These are phyloP conservation scores for Caenorhabditis remanei DNA, from an alignment of 1,140 invertebrate species.

Conservation along the genomic window DNA sequence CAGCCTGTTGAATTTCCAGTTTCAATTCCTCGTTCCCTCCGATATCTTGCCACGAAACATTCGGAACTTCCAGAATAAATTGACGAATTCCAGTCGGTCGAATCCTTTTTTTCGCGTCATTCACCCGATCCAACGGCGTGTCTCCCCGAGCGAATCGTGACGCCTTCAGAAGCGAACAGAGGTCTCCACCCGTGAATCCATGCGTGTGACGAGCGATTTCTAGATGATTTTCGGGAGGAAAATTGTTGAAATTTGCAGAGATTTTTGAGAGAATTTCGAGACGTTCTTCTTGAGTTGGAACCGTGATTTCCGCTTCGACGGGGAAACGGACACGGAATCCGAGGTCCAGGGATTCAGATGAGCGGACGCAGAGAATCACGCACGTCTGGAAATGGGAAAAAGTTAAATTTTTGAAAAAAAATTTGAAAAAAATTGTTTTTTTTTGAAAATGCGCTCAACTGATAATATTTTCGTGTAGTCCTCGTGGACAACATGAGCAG, in stretches of 20 bases:
- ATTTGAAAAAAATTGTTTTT: too few relatives aligned
- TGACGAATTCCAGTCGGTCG: conserved; percentile 70
- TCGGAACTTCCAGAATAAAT: conserved; percentile 71
- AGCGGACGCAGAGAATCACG: conserved; percentile 62
- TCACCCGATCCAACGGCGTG: conserved; percentile 23
- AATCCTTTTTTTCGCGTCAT: conserved; percentile 56
- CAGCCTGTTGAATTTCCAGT: conserved; percentile 87
- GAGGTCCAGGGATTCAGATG: conserved; percentile 64
- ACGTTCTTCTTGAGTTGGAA: conserved; percentile 67
- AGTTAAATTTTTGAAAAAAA: background rate
- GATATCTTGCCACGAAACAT: conserved; percentile 87
- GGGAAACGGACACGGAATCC: conserved; percentile 65
- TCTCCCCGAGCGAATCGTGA: background rate
- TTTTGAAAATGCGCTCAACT: too few relatives aligned
- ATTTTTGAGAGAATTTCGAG: conserved; percentile 64
- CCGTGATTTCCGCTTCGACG: conserved; percentile 67
- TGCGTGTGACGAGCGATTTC: conserved; percentile 65
- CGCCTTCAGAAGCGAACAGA: conserved; percentile 55
- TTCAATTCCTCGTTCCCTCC: conserved; percentile 91
- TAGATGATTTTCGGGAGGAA: background rate
- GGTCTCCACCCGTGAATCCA: conserved; percentile 71
- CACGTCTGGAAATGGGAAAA: conserved; percentile 8
- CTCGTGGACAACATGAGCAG: too few relatives aligned
- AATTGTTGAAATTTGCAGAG: conserved; percentile 12
- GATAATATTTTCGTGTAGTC: too few relatives aligned